Base-by-base conservation (phyloP, 2,888 invertebrate genomes). In the Amaurobius ferox region DNA sequence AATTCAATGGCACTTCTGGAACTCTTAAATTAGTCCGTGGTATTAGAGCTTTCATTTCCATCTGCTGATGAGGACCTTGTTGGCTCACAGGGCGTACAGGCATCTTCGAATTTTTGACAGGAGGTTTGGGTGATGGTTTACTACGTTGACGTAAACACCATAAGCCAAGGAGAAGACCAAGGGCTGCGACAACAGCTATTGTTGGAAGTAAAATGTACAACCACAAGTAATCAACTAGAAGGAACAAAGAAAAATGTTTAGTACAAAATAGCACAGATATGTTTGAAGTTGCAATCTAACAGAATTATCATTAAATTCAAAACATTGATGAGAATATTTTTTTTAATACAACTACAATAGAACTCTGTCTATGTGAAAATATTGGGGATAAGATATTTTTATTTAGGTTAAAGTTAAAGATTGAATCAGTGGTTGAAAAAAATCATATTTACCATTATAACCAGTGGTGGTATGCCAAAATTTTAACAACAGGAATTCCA, bases 21-120 rank as follows among this genome's bases (percentile, higher is more conserved):
- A 97, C 95, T 89, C 95, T 92, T 1, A 94, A 48, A 26, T 89
- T 88, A 90, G 91, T 93, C 30, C 90, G 90, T 62, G 90, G 90
- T 73, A 96, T 92, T 72, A 96, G 92, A 79, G 96, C 95, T 90
- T 95, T 96, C 94, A 96, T 94, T 93, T 97, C 97, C 91, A 97
- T 95, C 94, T 89, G 93, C 87, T 90, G 88, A 70, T 88, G 79
- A n/a, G 76, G 81, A 87, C 88, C 79, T 62, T 86, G 89, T n/a
- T 81, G 80, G 26, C 86, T 29, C 26, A 79, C 44, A 9, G 86
- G 76, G 1, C 73, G 28, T 32, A 62, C 40, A n/a, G 70, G 76
- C 29, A 55, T 76, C 40, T 83, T 87, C 16, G 74, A 44, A 30
- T 73, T 83, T 40, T 87, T 68, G 64, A 80, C 40, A 0, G 79